A percentile compares a stretch with the other conserved stretches of the same genome.
phyloP scores from a whole-genome alignment of 2,888 invertebrate species.

The Harpalus rufipes region DNA sequence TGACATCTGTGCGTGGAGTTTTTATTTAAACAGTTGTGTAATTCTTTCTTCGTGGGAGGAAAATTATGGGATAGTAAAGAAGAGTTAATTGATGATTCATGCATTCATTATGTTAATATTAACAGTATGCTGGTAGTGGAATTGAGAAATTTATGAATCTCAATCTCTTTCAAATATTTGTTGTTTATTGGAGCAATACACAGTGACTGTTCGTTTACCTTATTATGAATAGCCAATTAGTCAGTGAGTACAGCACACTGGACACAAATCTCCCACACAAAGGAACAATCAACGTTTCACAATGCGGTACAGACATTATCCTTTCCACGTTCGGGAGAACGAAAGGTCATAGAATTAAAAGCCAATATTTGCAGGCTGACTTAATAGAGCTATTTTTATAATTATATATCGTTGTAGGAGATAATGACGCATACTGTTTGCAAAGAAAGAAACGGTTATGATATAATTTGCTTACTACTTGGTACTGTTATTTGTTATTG shows the following conservation, averaged over 20 bases:
- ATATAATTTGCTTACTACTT: not conserved
- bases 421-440: constrained; percentile 4
- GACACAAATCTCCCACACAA: constrained; percentile 19
- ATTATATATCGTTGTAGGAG: not conserved
- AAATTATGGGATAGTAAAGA: not conserved
- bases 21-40: constrained; percentile 19
- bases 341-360: constrained; percentile 17
- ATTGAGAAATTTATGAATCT: too few relatives aligned
- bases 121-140: not conserved
- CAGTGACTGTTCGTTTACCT: too few relatives aligned
- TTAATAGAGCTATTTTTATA: not conserved
- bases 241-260: not conserved
- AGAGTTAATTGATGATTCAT: not conserved
- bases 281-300: constrained; percentile 1
- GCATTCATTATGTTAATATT: not conserved
- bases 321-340: not conserved
- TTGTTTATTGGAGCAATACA: not conserved
- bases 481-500: not conserved
- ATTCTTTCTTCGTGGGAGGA: constrained; percentile 26
- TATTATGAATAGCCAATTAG: not conserved
- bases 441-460: not conserved
- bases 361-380: not conserved
- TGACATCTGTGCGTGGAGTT: constrained; percentile 29
- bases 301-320: not conserved
- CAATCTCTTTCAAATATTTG: not conserved